These are phyloP conservation scores for Drosophila lutescens DNA, from an alignment of 2,888 invertebrate species.

Conservation along the genomic window DNA sequence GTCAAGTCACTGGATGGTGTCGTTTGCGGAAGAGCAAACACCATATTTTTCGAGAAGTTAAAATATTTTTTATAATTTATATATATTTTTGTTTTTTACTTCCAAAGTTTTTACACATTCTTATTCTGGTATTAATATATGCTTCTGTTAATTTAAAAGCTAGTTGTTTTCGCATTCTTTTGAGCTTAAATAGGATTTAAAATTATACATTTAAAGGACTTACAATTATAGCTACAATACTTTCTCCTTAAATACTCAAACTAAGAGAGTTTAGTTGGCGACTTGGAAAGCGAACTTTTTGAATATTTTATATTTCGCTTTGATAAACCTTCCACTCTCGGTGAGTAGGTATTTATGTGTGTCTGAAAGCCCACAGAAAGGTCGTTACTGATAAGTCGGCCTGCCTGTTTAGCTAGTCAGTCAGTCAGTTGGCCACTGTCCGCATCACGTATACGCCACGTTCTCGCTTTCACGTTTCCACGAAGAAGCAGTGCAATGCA, in stretches of 20 bases:
- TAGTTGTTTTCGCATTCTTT: no score
- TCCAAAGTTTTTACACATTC: no score
- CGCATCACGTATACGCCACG: constrained; percentile 45
- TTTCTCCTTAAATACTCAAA: neutral
- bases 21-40: neutral
- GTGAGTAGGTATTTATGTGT: constrained; percentile 27
- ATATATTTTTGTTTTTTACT: no score
- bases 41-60: no score
- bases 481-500: constrained; percentile 55
- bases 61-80: no score
- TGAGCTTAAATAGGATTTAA: no score
- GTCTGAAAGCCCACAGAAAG: constrained; percentile 51
- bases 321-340: constrained; percentile 30
- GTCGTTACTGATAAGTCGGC: constrained; percentile 74
- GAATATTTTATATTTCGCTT: constrained; percentile 22
- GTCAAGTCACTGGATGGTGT: constrained; percentile 18
- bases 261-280: constrained; percentile 9
- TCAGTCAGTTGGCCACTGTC: constrained; percentile 20
- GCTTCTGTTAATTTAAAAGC: no score
- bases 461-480: neutral
- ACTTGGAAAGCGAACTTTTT: neutral
- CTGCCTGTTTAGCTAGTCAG: constrained; percentile 22
- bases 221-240: no score
- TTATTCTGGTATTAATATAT: no score
- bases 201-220: no score